Conservation (phyloP, 2,888 invertebrate species). For the Incurvaria masculella region DNA sequence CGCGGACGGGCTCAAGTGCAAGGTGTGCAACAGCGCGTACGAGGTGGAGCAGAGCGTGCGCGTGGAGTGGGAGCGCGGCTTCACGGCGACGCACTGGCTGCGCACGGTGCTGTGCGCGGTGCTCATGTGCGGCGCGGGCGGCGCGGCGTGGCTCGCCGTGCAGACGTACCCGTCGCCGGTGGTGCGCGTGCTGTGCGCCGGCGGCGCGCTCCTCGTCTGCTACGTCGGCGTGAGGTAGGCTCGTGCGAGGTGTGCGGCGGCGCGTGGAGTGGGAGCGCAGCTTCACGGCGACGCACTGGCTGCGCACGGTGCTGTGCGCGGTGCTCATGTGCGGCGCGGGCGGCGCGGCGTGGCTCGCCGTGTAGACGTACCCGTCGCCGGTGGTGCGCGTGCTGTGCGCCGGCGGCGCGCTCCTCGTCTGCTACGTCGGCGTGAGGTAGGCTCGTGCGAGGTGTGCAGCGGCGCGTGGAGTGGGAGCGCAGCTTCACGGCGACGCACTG, state of each 20-base stretch:
- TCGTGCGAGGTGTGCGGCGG: constrained; percentile 1
- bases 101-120: constrained; percentile 78
- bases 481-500: constrained; percentile 82
- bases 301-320: constrained; percentile 76
- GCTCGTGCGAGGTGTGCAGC: constrained; percentile 75
- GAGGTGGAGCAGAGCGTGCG: constrained; percentile 73
- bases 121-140: constrained; percentile 72
- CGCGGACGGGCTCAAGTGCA: constrained; percentile 69
- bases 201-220: constrained; percentile 75
- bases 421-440: constrained; percentile 80
- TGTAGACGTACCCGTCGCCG: constrained; percentile 74
- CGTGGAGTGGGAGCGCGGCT: constrained; percentile 80
- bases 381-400: constrained; percentile 77
- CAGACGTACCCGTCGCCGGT: constrained; percentile 76
- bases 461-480: constrained; percentile 78
- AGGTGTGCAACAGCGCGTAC: constrained; percentile 82
- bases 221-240: constrained; percentile 77
- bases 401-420: constrained; percentile 76
- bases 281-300: constrained; percentile 80
- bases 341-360: constrained; percentile 75
- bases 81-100: constrained; percentile 80
- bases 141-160: constrained; percentile 75
- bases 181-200: constrained; percentile 76
- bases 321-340: constrained; percentile 75
- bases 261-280: constrained; percentile 82